Base-by-base conservation (phyloP, 2,113 vertebrate species). In the Podarcis raffonei region DNA sequence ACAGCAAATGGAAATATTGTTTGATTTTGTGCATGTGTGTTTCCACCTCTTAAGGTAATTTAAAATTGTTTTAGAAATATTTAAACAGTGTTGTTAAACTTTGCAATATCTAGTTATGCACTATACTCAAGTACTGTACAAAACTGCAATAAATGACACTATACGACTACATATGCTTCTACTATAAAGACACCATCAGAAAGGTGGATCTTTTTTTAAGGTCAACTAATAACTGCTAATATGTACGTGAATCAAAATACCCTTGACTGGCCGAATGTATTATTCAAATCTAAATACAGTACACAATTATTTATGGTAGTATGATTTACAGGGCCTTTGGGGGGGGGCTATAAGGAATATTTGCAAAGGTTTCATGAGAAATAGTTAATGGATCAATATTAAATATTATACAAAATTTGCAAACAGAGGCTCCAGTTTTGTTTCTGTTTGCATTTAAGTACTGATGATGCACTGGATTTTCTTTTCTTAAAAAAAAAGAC, bases 191-290 rank as follows among this genome's bases (percentile, higher is more conserved):
- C 95, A 96, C 96, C 95, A 95, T 95, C 91, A 89, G 94, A 96
- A 96, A 95, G 92, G 94, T 97, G 95, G 90, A 90, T 93, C 93
- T 93, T 95, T 93, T 94, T 92, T 94, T 94, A 93, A 96, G 94
- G 95, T 97, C 97, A 97, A 97, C 97, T 97, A 97, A 97, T 97
- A 98, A 97, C 97, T 97, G 97, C 97, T 97, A 97, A 98, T 96
- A 92, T 96, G 94, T 93, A 87, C 90, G 92, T 95, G 95, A 97
- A 94, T 96, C 92, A 94, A 96, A 96, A 93, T 71, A 94, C 85
- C 95, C 95, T 96, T 93, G 87, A 90, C 84, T 92, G 95, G 94
- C 66, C 92, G 93, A 94, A 91, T 96, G 94, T 86, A 85, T 68
- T 93, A 95, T 68, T 92, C 95, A 93, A 95, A 92, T 93, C 90